Conservation (phyloP, 2,888 invertebrate genomes). For the Tuta absoluta region DNA sequence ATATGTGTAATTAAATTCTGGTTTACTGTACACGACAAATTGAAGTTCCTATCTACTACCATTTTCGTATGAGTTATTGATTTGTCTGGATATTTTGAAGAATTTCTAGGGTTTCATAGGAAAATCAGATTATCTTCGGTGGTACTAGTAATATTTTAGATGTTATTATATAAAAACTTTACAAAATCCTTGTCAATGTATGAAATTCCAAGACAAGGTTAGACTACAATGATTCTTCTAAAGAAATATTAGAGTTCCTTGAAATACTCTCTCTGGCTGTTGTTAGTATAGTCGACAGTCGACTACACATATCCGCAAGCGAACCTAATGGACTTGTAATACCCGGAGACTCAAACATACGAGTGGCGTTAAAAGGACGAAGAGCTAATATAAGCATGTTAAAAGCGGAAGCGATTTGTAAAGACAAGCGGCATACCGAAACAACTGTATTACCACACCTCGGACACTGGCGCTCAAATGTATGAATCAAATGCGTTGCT, state of each 20-base stretch:
- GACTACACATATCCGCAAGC: constrained; percentile 66
- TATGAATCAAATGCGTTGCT: too few species aligned
- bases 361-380: constrained; percentile 80
- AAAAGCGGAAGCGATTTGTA: constrained; percentile 27
- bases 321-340: constrained; percentile 79
- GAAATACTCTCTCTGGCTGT: constrained; percentile 40
- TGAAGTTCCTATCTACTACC: too few species aligned
- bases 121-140: too few species aligned
- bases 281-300: constrained; percentile 41
- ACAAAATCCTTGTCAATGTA: background rate
- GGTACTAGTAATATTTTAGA: too few species aligned
- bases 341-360: constrained; percentile 74
- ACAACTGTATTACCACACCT: too few species aligned
- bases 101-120: too few species aligned
- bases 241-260: background rate
- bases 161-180: background rate
- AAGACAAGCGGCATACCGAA: too few species aligned
- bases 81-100: too few species aligned
- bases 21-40: too few species aligned
- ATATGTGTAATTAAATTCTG: too few species aligned
- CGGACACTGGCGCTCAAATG: too few species aligned
- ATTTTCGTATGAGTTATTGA: too few species aligned
- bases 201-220: background rate
- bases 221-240: background rate
- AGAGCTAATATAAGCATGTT: constrained; percentile 61